Evolutionary conservation across 2,888 invertebrate genomes (phyloP).

Genomic region (Amphipyra tragopoginis): DNA sequence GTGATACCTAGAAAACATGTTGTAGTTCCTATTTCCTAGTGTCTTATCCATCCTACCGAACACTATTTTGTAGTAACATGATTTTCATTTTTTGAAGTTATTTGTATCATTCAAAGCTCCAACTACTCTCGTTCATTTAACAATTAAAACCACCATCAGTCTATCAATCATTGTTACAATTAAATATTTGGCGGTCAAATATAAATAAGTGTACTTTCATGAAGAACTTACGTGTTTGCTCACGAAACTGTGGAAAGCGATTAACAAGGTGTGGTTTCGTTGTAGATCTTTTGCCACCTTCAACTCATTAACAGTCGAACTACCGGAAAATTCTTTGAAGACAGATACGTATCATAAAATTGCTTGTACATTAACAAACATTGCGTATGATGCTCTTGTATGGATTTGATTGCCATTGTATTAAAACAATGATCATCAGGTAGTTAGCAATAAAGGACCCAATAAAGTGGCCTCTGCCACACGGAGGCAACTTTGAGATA

Average conservation of each 20-base stretch:
- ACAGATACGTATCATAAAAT: constrained; percentile 22
- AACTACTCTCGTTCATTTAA: too few relatives aligned
- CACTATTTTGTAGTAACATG: too few relatives aligned
- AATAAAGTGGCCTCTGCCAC: constrained; percentile 49
- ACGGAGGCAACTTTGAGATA: constrained; percentile 25
- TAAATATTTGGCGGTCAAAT: too few relatives aligned
- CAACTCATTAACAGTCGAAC: not conserved
- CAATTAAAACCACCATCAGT: too few relatives aligned
- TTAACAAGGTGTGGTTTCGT: too few relatives aligned
- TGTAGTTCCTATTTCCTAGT: not conserved
- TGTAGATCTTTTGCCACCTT: not conserved
- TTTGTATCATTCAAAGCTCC: too few relatives aligned
- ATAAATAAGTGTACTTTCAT: too few relatives aligned
- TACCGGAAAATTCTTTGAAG: constrained; percentile 31
- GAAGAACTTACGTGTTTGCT: too few relatives aligned
- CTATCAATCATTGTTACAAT: too few relatives aligned
- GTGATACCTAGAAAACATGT: not conserved
- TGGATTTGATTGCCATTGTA: constrained; percentile 66
- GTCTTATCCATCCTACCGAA: not conserved
- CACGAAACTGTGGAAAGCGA: too few relatives aligned
- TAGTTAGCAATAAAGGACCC: constrained; percentile 60
- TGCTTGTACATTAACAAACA: constrained; percentile 23
- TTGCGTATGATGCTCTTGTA: constrained; percentile 57
- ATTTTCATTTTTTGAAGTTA: too few relatives aligned
- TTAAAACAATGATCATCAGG: constrained; percentile 64